Conservation (phyloP, 2,888 invertebrate genomes). For the Coremacera marginata region DNA sequence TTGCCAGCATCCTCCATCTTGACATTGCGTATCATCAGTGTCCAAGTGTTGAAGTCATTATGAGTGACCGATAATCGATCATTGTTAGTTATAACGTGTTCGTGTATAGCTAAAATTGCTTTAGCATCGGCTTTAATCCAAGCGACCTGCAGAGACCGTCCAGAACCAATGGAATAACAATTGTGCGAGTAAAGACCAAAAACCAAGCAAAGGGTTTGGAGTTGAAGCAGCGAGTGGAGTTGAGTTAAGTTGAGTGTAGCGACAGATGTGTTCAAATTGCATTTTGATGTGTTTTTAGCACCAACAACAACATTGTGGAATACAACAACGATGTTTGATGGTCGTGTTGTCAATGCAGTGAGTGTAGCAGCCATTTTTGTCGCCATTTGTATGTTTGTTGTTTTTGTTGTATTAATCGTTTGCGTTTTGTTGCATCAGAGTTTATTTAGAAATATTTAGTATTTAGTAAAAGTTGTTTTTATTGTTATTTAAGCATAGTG, state of each 20-base stretch:
- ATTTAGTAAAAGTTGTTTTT: conserved; percentile 47
- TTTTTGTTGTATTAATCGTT: conserved; percentile 44
- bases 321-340: conserved; percentile 43
- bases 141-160: conserved; percentile 77
- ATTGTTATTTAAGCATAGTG: conserved; percentile 19
- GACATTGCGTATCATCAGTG: conserved; percentile 86
- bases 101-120: conserved; percentile 92
- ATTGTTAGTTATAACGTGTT: conserved; percentile 94
- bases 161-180: background rate
- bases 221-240: background rate
- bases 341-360: background rate
- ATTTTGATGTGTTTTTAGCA: conserved; percentile 53
- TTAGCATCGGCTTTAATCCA: conserved; percentile 96
- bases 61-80: conserved; percentile 89
- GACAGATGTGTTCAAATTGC: conserved; percentile 55
- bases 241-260: background rate
- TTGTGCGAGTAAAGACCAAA: background rate
- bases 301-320: conserved; percentile 16
- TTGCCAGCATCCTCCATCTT: conserved; percentile 88
- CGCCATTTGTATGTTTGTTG: conserved; percentile 36
- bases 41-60: conserved; percentile 95
- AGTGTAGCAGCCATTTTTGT: conserved; percentile 28
- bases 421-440: conserved; percentile 49
- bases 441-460: conserved; percentile 60
- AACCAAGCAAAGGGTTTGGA: conserved; percentile 28